Percentiles rank a stretch among this genome's conserved stretches.
phyloP scores from a whole-genome alignment of 2,797 vertebrate genomes.

The Anomalospiza imberbis region DNA sequence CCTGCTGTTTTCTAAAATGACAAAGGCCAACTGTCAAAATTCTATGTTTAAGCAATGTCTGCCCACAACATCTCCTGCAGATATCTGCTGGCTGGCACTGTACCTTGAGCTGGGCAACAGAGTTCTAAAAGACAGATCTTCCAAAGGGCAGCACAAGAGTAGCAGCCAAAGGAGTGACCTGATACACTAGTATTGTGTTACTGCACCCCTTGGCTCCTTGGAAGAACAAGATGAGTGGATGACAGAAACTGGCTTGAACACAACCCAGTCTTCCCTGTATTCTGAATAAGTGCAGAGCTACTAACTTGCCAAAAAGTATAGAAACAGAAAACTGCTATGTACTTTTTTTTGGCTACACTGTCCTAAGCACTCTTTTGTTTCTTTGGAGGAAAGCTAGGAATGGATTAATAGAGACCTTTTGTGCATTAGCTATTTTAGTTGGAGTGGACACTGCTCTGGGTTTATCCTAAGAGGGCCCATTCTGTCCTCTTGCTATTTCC shows the following conservation, averaged over 20 bases:
- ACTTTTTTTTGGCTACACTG: not conserved
- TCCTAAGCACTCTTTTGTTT: not conserved
- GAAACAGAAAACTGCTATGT: not conserved
- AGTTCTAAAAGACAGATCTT: not conserved
- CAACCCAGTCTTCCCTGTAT: not conserved
- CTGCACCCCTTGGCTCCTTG: not conserved
- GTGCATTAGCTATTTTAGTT: not conserved
- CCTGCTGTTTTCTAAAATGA: not conserved
- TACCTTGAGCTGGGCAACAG: not conserved
- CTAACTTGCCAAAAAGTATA: not conserved
- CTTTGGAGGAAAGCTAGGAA: not conserved
- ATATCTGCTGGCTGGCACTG: not conserved
- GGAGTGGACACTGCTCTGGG: not conserved
- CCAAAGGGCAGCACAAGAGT: not conserved
- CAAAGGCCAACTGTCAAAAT: not conserved
- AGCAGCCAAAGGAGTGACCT: not conserved
- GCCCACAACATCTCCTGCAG: not conserved
- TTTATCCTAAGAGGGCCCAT: not conserved
- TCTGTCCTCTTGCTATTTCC: conserved; percentile 3
- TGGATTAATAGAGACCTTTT: not conserved
- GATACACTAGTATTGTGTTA: not conserved
- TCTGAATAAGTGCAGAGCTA: not conserved
- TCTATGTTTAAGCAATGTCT: not conserved
- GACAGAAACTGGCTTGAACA: conserved; percentile 5
- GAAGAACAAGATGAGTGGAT: not conserved